A percentile compares a stretch with the other conserved stretches of the same genome.
phyloP scores from a whole-genome alignment of 2,113 vertebrate species.

The Heterochromis multidens region DNA sequence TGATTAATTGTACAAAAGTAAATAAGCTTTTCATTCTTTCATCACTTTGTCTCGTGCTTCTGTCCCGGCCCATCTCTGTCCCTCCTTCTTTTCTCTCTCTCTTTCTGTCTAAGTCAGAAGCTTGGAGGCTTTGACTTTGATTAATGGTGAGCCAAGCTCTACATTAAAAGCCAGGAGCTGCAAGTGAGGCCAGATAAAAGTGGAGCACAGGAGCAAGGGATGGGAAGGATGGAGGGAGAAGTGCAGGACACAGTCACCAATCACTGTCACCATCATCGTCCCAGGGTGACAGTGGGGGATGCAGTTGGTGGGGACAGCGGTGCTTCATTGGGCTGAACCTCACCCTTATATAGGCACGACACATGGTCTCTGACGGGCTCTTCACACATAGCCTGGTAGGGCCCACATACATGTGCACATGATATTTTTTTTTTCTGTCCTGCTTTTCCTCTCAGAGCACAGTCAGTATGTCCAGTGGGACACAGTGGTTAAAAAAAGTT shows the following conservation, averaged over 20 bases:
- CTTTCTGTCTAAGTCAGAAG: constrained; percentile 52
- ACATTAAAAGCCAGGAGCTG: constrained; percentile 73
- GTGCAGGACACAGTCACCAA: constrained; percentile 67
- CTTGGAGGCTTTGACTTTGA: constrained; percentile 72
- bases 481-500: not conserved
- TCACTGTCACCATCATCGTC: constrained; percentile 71
- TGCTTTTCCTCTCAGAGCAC: not conserved
- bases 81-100: not conserved
- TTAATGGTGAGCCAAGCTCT: constrained; percentile 74
- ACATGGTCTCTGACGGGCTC: constrained; percentile 56
- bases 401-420: constrained; percentile 1
- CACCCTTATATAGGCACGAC: constrained; percentile 42
- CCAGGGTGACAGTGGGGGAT: constrained; percentile 59
- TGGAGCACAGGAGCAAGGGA: constrained; percentile 62
- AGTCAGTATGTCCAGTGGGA: not conserved
- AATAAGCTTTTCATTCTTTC: constrained; percentile 46
- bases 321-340: constrained; percentile 66
- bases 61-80: not conserved
- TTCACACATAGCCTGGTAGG: constrained; percentile 29
- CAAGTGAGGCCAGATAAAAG: constrained; percentile 67
- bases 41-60: constrained; percentile 6
- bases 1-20: constrained; percentile 24
- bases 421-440: not conserved
- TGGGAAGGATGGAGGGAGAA: constrained; percentile 47
- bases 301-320: constrained; percentile 52